Evolutionary conservation across 1,140 invertebrate species (phyloP).

Genomic region (Atta cephalotes): DNA sequence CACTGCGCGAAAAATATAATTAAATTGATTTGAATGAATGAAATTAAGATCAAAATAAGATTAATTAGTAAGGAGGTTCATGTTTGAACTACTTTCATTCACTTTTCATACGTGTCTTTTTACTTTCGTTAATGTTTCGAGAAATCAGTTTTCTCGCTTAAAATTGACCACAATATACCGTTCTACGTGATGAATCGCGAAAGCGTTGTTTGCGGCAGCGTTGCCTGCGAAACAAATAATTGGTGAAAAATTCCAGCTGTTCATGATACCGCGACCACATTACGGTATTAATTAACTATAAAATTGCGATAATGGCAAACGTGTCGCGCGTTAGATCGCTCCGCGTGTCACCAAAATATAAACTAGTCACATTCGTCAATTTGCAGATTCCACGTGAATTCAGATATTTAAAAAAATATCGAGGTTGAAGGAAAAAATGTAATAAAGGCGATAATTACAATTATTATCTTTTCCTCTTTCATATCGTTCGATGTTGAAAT

Average conservation of each 20-base stretch:
- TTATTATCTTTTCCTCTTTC: neutral
- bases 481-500: neutral
- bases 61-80: neutral
- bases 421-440: neutral
- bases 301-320: slow-evolving; percentile 69
- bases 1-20: neutral
- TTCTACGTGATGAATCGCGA: slow-evolving; percentile 18
- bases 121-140: slow-evolving; percentile 33
- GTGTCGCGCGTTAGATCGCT: slow-evolving; percentile 68
- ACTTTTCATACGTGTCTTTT: neutral
- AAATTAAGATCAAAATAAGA: neutral
- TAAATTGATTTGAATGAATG: neutral
- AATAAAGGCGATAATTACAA: neutral
- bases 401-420: neutral
- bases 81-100: neutral
- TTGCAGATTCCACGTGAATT: neutral
- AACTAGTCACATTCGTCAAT: neutral
- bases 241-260: slow-evolving; percentile 74
- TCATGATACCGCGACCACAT: slow-evolving; percentile 69
- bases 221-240: slow-evolving; percentile 73
- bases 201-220: slow-evolving; percentile 35
- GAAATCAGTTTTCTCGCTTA: slow-evolving; percentile 27
- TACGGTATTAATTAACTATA: slow-evolving; percentile 74
- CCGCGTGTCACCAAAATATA: slow-evolving; percentile 31
- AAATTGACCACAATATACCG: slow-evolving; percentile 43